Evolutionary conservation across 2,888 invertebrate species (phyloP).

Genomic region (Nomada flava): DNA sequence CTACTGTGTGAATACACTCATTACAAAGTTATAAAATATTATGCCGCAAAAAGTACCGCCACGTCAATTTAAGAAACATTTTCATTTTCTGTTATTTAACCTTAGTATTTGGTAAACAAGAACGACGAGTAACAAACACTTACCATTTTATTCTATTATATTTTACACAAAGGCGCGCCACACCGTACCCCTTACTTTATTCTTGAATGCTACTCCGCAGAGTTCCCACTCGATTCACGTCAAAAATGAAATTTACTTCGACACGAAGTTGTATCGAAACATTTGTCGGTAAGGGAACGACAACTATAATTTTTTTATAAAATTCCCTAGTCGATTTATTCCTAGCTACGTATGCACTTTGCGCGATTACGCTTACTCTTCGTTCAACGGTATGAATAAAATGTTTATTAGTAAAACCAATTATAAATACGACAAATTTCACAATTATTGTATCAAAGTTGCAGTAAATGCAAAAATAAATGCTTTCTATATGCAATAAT

Average conservation of each 20-base stretch:
- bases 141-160: constrained; percentile 77
- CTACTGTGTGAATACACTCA: constrained; percentile 14
- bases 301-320: constrained; percentile 6
- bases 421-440: background rate
- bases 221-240: constrained; percentile 63
- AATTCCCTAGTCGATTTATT: constrained; percentile 48
- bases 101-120: background rate
- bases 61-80: constrained; percentile 35
- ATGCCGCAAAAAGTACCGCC: constrained; percentile 27
- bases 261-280: constrained; percentile 61
- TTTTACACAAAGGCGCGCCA: constrained; percentile 75
- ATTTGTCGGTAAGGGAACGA: constrained; percentile 39
- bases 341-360: background rate
- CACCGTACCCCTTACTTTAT: constrained; percentile 68
- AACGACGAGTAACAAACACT: constrained; percentile 38
- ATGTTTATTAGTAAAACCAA: background rate
- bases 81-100: background rate
- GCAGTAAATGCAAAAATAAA: background rate
- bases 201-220: constrained; percentile 54
- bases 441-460: background rate
- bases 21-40: constrained; percentile 29
- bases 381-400: no score
- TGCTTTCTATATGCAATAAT: background rate
- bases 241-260: constrained; percentile 70
- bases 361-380: background rate